Evolutionary conservation across 2,888 invertebrate species (phyloP).

Genomic region (Acholoe squamosa): DNA sequence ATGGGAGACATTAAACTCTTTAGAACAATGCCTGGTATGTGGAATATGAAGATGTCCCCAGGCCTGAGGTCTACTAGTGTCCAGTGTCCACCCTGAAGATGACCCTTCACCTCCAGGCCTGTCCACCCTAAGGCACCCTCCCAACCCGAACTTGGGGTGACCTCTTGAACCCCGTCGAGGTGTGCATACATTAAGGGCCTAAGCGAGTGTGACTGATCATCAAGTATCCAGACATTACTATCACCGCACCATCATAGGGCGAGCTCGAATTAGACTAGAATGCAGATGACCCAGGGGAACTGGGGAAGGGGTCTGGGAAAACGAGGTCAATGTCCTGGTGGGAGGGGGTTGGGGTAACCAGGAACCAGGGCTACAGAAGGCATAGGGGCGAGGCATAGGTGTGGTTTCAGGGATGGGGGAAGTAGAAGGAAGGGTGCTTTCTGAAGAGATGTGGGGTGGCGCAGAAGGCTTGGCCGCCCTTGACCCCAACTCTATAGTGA

Average conservation of each 20-base stretch:
- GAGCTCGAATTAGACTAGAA: conserved; percentile 40
- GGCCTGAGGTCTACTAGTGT: neutral
- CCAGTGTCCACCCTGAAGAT: neutral
- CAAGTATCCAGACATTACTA: conserved; percentile 46
- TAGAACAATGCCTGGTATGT: neutral
- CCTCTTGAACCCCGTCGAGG: conserved; percentile 26
- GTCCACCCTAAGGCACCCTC: neutral
- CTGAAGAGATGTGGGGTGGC: neutral
- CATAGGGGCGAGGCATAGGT: neutral
- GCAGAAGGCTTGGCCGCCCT: neutral
- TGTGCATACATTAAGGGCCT: conserved; percentile 47
- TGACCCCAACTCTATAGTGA: conserved; percentile 4
- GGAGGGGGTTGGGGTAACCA: neutral
- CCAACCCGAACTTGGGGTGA: neutral
- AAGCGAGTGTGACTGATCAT: conserved; percentile 24
- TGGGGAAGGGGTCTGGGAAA: conserved; percentile 29
- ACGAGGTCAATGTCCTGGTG: conserved; percentile 5
- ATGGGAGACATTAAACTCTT: neutral
- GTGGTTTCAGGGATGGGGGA: neutral
- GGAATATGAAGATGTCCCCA: conserved; percentile 32
- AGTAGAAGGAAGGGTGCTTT: neutral
- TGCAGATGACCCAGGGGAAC: conserved; percentile 43
- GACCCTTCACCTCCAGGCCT: neutral
- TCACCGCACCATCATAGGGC: neutral
- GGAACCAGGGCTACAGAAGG: neutral